Base-by-base conservation (phyloP, 2,888 invertebrate genomes). In the Disparrhopalites patrizii region DNA sequence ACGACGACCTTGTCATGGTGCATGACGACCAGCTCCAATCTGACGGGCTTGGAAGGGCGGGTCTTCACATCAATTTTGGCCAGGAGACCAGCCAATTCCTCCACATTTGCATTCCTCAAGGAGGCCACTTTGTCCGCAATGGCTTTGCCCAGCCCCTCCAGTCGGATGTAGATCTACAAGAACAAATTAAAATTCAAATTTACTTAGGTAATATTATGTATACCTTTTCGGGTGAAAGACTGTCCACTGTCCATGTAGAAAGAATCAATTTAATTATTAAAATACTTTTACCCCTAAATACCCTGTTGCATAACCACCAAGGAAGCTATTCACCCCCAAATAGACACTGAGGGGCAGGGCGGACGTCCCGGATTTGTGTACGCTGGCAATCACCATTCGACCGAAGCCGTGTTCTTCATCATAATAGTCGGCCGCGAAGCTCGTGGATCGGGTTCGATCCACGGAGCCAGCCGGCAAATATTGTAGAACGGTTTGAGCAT, bases 391-490 rank as follows among this genome's bases (percentile, higher is more conserved):
- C 1, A 52, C 38, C 20, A 23, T 47, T 10, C 70, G 62, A 1
- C 75, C 75, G 66, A 73, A 71, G 3, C 73, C 75, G 47, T 68
- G 60, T 2, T 56, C 67, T 54, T 68, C 66, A 47, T 75, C 73
- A 25, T 70, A 73, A 43, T 71, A 75, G 18, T 73, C 71, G 8
- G 66, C 30, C 7, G 62, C 68, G 28, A 73, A 73, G 15, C 66
- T 66, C 5, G 72, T 62, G 3, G 75, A 70, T 65, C 62, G 66
- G 0, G 65, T 66, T 2, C 68, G 68, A 27, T 75, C 75, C 33
- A 75, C 65, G 43, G 18, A 18, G 4, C 72, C 72, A 10, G 72
- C 70, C 23, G 75, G 75, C 13, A 75, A 62, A 62, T 75, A 75
- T 40, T 70, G 68, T 7, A 73, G 31, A 18, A 75, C 65, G 0